Percentiles rank a stretch among this genome's conserved stretches.
Evolutionary conservation across 1,140 invertebrate genomes (phyloP).

Genomic region (Lucilia sericata): DNA sequence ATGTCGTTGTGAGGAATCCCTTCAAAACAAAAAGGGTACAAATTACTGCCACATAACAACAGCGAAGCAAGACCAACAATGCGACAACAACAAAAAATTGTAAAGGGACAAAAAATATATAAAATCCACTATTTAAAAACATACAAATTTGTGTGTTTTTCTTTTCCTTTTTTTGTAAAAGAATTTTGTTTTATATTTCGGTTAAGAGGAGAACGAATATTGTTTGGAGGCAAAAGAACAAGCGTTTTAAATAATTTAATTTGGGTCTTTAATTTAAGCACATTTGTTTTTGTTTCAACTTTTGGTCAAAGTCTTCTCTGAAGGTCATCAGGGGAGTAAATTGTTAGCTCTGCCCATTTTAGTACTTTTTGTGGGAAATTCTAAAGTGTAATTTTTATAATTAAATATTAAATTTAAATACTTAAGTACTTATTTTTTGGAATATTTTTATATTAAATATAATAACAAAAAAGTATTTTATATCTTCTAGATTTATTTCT

Average conservation of each 20-base stretch:
- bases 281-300: neutral
- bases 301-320: neutral
- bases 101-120: neutral
- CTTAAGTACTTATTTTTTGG: too few relatives aligned
- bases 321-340: too few relatives aligned
- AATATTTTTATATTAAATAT: too few relatives aligned
- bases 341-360: too few relatives aligned
- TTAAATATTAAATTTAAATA: too few relatives aligned
- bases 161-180: neutral
- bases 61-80: neutral
- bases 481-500: too few relatives aligned
- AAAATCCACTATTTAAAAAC: neutral
- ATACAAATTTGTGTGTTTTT: neutral
- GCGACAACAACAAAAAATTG: neutral
- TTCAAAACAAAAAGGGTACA: neutral
- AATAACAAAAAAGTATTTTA: too few relatives aligned
- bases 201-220: neutral
- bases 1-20: neutral
- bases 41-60: neutral
- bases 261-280: neutral
- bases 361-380: too few relatives aligned
- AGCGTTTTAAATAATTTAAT: neutral
- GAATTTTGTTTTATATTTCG: neutral
- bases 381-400: too few relatives aligned
- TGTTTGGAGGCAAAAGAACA: neutral